These are phyloP conservation scores for Megathymus violae DNA, from an alignment of 1,140 invertebrate species.

Conservation along the genomic window DNA sequence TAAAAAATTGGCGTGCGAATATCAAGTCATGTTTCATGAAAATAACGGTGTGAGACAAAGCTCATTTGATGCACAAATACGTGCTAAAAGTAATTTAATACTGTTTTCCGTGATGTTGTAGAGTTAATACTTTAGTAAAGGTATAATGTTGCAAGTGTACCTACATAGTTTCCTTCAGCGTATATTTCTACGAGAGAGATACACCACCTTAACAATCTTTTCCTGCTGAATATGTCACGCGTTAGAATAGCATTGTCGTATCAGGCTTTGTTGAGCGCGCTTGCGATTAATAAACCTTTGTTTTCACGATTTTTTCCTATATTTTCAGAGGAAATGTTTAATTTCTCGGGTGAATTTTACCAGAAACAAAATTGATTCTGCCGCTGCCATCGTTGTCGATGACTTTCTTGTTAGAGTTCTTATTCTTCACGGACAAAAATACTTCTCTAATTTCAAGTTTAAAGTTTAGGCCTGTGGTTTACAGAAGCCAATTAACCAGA, in stretches of 20 bases:
- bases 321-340: too few relatives aligned
- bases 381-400: too few relatives aligned
- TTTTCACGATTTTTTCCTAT: neutral
- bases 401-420: too few relatives aligned
- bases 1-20: neutral
- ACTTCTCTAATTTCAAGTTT: too few relatives aligned
- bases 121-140: neutral
- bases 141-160: neutral
- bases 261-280: conserved; percentile 4
- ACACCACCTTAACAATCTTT: conserved; percentile 16
- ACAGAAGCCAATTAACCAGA: too few relatives aligned
- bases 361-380: too few relatives aligned
- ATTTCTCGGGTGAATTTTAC: too few relatives aligned
- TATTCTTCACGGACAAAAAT: too few relatives aligned
- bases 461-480: too few relatives aligned
- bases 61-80: neutral
- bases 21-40: neutral
- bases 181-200: neutral
- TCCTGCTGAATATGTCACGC: conserved; percentile 15
- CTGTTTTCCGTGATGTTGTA: neutral
- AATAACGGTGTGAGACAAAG: neutral
- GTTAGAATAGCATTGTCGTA: conserved; percentile 23
- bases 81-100: neutral
- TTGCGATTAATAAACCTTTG: neutral
- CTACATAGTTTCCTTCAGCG: conserved; percentile 7